Evolutionary conservation across 2,888 invertebrate genomes (phyloP).

Genomic region (Chymomyza fuscimana): DNA sequence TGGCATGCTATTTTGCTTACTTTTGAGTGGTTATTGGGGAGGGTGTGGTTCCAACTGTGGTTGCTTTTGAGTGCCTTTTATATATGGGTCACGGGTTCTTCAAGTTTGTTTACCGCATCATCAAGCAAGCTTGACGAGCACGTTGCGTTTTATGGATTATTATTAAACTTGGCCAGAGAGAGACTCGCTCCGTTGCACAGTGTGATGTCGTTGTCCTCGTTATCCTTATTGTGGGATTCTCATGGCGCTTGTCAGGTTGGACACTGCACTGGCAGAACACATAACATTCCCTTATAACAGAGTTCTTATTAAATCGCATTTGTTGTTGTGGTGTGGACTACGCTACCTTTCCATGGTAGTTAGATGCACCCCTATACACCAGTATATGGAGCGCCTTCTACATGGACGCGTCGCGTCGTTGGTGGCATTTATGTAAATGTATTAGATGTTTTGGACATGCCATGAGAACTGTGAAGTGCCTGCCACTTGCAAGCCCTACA

Average conservation of each 20-base stretch:
- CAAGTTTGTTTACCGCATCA: slow-evolving; percentile 60
- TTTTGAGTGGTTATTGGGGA: background rate
- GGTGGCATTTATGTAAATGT: background rate
- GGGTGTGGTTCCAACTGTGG: background rate
- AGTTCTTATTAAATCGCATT: background rate
- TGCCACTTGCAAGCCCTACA: background rate
- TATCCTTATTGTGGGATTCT: background rate
- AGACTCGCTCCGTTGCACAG: slow-evolving; percentile 37
- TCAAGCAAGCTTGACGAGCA: slow-evolving; percentile 19
- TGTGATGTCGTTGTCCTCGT: background rate
- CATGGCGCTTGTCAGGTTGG: background rate
- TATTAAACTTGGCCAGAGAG: slow-evolving; percentile 49
- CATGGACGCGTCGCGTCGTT: background rate
- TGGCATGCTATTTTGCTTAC: background rate
- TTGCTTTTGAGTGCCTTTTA: no score
- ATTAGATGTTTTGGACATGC: background rate
- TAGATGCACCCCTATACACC: background rate
- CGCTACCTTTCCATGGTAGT: no score
- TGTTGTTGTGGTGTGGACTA: background rate
- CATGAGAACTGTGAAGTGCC: background rate
- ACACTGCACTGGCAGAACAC: background rate
- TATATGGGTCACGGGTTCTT: slow-evolving; percentile 62
- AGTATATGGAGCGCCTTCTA: background rate
- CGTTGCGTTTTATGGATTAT: slow-evolving; percentile 34
- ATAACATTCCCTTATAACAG: background rate